These are phyloP conservation scores for Ceratosolen solmsi DNA, from an alignment of 1,140 invertebrate species.

Conservation along the genomic window DNA sequence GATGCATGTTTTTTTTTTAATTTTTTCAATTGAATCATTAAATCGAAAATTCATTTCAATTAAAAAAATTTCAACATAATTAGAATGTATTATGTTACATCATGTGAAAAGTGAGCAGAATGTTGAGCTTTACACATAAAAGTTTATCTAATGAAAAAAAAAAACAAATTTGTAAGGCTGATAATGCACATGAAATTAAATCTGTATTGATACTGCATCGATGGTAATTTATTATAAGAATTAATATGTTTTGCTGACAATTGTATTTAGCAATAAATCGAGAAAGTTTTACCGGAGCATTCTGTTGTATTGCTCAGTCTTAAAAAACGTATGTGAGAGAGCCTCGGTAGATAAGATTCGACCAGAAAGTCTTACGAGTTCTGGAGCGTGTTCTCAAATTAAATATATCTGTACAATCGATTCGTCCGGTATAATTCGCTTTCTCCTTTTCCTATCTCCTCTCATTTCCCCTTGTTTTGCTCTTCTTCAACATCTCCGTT, in stretches of 20 bases:
- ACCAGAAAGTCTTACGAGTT: constrained; percentile 5
- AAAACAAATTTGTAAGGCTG: too few relatives aligned
- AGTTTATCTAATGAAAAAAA: too few relatives aligned
- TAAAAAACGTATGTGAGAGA: constrained; percentile 6
- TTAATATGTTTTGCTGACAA: constrained; percentile 32
- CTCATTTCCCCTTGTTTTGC: background rate
- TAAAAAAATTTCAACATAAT: too few relatives aligned
- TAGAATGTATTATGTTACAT: too few relatives aligned
- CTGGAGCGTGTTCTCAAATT: constrained; percentile 32
- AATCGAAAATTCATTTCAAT: too few relatives aligned
- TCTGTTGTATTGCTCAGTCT: background rate
- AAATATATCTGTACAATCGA: constrained; percentile 43
- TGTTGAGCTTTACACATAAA: too few relatives aligned
- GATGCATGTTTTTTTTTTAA: too few relatives aligned
- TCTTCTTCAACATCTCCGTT: background rate
- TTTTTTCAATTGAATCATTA: too few relatives aligned
- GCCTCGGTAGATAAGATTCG: constrained; percentile 34
- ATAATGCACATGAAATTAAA: too few relatives aligned
- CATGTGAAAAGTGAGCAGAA: too few relatives aligned
- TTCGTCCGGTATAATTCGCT: constrained; percentile 38
- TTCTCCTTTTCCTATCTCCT: background rate
- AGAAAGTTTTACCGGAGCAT: background rate
- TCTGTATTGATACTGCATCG: too few relatives aligned
- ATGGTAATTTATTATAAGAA: background rate
- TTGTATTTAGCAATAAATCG: constrained; percentile 3